phyloP scores from a whole-genome alignment of 2,113 vertebrate genomes.

The Chrysochloris asiatica region DNA sequence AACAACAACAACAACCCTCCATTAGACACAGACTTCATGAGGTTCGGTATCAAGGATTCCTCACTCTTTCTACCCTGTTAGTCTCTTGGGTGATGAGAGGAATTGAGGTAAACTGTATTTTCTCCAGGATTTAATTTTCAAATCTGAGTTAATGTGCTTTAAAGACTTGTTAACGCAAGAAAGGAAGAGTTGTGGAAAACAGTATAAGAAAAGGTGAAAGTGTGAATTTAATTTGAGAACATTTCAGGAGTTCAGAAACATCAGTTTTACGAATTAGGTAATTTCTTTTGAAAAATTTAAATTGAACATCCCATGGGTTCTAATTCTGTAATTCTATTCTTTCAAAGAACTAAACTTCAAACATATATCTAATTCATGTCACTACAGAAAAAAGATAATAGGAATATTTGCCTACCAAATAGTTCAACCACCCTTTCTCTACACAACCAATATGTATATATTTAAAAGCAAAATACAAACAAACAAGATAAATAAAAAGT shows the following conservation, averaged over 20 bases:
- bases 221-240: not conserved
- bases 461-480: not conserved
- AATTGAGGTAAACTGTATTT: not conserved
- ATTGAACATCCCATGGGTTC: not conserved
- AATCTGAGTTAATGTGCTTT: slow-evolving; percentile 3
- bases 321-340: not conserved
- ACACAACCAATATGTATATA: not conserved
- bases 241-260: not conserved
- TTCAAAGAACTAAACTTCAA: slow-evolving; percentile 1
- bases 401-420: slow-evolving; percentile 3
- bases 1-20: no score
- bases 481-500: not conserved
- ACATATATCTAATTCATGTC: not conserved
- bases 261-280: not conserved
- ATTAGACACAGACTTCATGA: slow-evolving; percentile 13
- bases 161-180: not conserved
- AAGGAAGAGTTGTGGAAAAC: not conserved
- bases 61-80: not conserved
- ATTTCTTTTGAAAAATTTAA: slow-evolving; percentile 23
- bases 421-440: not conserved
- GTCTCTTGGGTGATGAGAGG: not conserved
- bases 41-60: not conserved
- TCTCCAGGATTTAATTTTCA: slow-evolving; percentile 30
- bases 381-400: not conserved
- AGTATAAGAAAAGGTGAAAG: not conserved